A percentile compares a stretch with the other conserved stretches of the same genome.
Conservation (phyloP, 2,113 vertebrate genomes). For the Alouatta palliata region DNA sequence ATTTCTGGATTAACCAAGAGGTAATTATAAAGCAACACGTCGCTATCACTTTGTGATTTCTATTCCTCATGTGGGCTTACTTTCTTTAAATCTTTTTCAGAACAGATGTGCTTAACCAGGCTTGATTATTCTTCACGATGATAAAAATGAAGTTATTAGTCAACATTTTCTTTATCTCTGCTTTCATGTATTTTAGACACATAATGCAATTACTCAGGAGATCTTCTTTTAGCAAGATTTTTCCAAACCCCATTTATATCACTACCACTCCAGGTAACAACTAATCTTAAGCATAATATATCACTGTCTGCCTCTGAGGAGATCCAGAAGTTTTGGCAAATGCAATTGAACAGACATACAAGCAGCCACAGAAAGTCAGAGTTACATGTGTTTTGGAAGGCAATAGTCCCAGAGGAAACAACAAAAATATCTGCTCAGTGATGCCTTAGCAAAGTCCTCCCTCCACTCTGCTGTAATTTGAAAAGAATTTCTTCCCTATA, state of each 20-base stretch:
- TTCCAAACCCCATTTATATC: not conserved
- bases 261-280: not conserved
- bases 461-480: not conserved
- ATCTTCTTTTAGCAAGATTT: not conserved
- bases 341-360: not conserved
- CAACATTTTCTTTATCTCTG: not conserved
- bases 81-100: constrained; percentile 11
- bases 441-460: not conserved
- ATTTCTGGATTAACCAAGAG: not conserved
- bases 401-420: not conserved
- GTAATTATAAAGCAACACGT: not conserved
- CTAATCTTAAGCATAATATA: not conserved
- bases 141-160: not conserved
- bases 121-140: not conserved
- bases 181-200: not conserved
- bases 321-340: not conserved
- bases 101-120: not conserved
- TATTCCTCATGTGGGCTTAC: not conserved
- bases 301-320: not conserved
- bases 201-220: constrained; percentile 41
- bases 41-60: not conserved
- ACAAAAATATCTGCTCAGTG: not conserved
- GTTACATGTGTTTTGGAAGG: constrained; percentile 25
- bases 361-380: not conserved
- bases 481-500: constrained; percentile 50